These are phyloP conservation scores for Myrmecobius fasciatus DNA, from an alignment of 2,113 vertebrate species.

Conservation along the genomic window DNA sequence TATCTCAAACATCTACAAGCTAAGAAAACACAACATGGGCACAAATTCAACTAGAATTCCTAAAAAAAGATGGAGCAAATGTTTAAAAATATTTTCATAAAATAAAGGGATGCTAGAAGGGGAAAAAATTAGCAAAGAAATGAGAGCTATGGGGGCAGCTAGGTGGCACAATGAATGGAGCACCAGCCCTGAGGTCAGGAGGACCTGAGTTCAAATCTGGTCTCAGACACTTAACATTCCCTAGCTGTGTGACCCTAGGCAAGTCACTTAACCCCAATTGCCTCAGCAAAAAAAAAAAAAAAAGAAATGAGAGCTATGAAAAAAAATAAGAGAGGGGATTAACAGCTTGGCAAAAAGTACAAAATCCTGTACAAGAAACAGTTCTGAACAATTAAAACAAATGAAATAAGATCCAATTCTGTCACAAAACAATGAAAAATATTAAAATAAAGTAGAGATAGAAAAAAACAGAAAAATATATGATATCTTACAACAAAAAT, in stretches of 20 bases:
- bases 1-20: background rate
- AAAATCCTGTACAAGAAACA: background rate
- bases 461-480: background rate
- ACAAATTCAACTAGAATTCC: background rate
- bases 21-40: background rate
- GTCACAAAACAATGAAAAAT: background rate
- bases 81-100: background rate
- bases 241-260: no score
- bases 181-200: no score
- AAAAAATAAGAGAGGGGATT: no score
- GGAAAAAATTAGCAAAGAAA: background rate
- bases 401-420: background rate
- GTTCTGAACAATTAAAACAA: background rate
- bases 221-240: no score
- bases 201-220: no score
- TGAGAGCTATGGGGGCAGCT: background rate
- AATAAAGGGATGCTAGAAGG: background rate
- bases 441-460: background rate
- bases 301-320: background rate
- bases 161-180: no score
- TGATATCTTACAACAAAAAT: no score
- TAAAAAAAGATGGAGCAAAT: background rate
- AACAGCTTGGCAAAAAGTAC: background rate
- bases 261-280: no score
- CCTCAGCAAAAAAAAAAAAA: no score